A percentile compares a stretch with the other conserved stretches of the same genome.
Conservation (phyloP, 2,797 vertebrate genomes). For the Coregonus sp. region DNA sequence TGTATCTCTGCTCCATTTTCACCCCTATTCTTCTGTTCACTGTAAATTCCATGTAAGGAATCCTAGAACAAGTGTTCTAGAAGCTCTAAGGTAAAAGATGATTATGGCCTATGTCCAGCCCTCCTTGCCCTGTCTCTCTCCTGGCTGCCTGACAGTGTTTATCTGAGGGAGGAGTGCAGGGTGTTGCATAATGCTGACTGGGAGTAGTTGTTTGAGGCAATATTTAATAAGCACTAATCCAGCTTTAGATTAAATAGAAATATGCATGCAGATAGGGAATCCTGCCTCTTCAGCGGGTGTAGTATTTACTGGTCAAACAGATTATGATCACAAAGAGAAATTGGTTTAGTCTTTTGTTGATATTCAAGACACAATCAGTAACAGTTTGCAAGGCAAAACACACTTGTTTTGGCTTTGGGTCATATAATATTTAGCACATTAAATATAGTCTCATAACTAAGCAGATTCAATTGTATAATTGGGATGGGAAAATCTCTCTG, state of each 20-base stretch:
- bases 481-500: too few relatives aligned
- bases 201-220: conserved; percentile 47
- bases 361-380: conserved; percentile 32
- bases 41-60: background rate
- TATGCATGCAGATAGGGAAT: conserved; percentile 48
- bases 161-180: conserved; percentile 13
- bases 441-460: background rate
- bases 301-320: conserved; percentile 50
- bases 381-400: conserved; percentile 26
- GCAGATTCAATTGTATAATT: background rate
- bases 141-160: conserved; percentile 19
- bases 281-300: conserved; percentile 48
- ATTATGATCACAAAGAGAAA: conserved; percentile 54
- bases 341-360: conserved; percentile 54
- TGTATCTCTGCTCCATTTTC: background rate
- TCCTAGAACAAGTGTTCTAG: background rate
- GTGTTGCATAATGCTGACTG: conserved; percentile 38
- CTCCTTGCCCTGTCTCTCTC: background rate
- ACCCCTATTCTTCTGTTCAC: background rate
- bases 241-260: conserved; percentile 62
- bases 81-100: conserved; percentile 1
- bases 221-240: conserved; percentile 62
- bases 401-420: conserved; percentile 9
- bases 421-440: background rate
- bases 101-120: background rate